These are phyloP conservation scores for Aporophyla lueneburgensis DNA, from an alignment of 2,888 invertebrate genomes.

Conservation along the genomic window DNA sequence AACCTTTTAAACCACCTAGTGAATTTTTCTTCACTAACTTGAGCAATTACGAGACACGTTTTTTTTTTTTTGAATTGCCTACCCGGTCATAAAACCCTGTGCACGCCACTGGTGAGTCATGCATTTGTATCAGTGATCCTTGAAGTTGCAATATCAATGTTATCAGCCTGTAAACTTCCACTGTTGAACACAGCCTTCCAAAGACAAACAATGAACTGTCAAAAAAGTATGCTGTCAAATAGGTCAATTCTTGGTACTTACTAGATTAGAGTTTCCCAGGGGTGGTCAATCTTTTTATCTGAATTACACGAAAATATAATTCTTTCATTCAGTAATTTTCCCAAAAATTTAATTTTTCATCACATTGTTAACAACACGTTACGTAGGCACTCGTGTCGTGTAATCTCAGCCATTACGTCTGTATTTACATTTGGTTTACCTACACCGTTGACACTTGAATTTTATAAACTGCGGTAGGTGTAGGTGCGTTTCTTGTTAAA, in stretches of 20 bases:
- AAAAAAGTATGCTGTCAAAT: background rate
- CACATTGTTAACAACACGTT: constrained; percentile 16
- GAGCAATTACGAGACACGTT: no score
- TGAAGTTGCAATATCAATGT: constrained; percentile 32
- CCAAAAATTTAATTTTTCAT: background rate
- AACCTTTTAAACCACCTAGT: no score
- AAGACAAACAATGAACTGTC: constrained; percentile 4
- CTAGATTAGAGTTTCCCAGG: background rate
- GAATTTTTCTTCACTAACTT: no score
- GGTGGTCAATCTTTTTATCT: background rate
- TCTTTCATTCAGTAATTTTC: background rate
- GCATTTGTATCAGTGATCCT: constrained; percentile 21
- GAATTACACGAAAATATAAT: background rate
- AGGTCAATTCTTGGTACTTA: background rate
- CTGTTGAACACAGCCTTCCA: constrained; percentile 4
- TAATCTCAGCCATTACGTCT: constrained; percentile 30
- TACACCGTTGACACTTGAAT: constrained; percentile 29
- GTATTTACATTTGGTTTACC: constrained; percentile 43
- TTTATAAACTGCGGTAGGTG: constrained; percentile 23
- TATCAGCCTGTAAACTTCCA: constrained; percentile 34
- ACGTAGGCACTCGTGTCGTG: constrained; percentile 21
- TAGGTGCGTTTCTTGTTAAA: constrained; percentile 34
- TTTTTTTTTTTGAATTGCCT: no score
- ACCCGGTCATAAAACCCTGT: no score
- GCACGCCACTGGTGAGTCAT: no score